A percentile compares a stretch with the other conserved stretches of the same genome.
Evolutionary conservation across 2,113 vertebrate species (phyloP).

Genomic region (Gallinago undulata): DNA sequence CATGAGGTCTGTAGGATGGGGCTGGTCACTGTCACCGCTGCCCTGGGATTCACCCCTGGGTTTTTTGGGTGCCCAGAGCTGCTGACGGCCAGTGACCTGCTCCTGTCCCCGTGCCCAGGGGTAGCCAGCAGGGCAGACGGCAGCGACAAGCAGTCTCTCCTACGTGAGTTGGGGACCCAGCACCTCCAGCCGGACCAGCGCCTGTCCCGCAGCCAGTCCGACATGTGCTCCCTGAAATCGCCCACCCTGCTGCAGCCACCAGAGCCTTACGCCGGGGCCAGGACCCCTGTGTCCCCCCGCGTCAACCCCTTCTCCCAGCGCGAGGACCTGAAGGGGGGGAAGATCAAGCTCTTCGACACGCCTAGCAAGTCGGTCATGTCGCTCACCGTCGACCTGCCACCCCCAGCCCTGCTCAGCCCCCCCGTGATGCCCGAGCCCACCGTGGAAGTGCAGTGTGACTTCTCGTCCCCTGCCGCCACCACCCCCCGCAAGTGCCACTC

Average conservation of each 20-base stretch:
- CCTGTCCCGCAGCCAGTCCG: conserved; percentile 86
- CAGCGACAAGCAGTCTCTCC: background rate
- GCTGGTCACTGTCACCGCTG: background rate
- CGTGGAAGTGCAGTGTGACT: conserved; percentile 31
- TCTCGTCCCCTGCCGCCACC: background rate
- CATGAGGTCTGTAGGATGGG: background rate
- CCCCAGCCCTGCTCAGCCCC: conserved; percentile 69
- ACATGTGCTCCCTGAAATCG: conserved; percentile 75
- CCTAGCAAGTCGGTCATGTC: conserved; percentile 87
- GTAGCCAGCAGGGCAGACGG: background rate
- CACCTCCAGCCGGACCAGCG: conserved; percentile 68
- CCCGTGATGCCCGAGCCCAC: conserved; percentile 57
- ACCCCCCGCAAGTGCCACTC: conserved; percentile 81
- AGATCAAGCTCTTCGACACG: conserved; percentile 88
- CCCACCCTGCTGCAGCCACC: background rate
- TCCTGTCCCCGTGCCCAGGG: background rate
- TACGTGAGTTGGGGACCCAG: background rate
- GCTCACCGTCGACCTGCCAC: conserved; percentile 81
- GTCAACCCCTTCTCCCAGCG: conserved; percentile 91
- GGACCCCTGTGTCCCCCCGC: conserved; percentile 66
- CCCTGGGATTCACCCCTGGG: too few species aligned
- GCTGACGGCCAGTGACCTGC: background rate
- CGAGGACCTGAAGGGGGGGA: conserved; percentile 87
- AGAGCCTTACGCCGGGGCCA: conserved; percentile 27
- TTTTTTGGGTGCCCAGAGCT: background rate